These are phyloP conservation scores for Orgyia antiqua DNA, from an alignment of 2,888 invertebrate genomes.

Conservation along the genomic window DNA sequence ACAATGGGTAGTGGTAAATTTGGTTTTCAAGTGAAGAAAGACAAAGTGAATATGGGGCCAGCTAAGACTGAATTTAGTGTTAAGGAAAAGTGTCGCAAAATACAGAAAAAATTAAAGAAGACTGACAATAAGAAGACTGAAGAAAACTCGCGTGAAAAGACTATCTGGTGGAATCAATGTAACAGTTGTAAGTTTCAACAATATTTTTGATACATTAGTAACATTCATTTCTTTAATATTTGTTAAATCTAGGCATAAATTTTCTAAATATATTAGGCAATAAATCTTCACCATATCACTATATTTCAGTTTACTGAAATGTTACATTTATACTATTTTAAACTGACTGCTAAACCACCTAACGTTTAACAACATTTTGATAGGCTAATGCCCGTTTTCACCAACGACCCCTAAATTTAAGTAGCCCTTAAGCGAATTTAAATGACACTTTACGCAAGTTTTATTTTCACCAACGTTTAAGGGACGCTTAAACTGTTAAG, in stretches of 20 bases:
- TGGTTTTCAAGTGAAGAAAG: conserved; percentile 57
- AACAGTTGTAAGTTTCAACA: conserved; percentile 61
- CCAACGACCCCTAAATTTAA: too few species aligned
- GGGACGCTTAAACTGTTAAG: too few species aligned
- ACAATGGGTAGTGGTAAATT: conserved; percentile 73
- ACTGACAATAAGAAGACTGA: conserved; percentile 74
- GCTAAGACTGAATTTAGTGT: conserved; percentile 70
- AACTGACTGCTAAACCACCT: too few species aligned
- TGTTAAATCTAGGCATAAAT: too few species aligned
- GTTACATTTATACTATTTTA: conserved; percentile 1
- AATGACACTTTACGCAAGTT: too few species aligned
- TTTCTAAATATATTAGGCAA: too few species aligned
- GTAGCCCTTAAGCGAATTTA: too few species aligned
- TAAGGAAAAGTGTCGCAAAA: conserved; percentile 67
- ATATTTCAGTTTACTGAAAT: too few species aligned
- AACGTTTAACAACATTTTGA: too few species aligned
- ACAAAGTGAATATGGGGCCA: conserved; percentile 55
- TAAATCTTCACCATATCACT: too few species aligned
- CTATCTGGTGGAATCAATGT: conserved; percentile 75
- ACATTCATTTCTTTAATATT: conserved; percentile 1
- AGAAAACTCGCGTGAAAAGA: conserved; percentile 60
- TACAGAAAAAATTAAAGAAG: conserved; percentile 72
- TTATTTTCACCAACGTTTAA: too few species aligned
- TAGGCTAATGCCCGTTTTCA: too few species aligned
- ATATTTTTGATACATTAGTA: conserved; percentile 4